A percentile compares a stretch with the other conserved stretches of the same genome.
phyloP scores from a whole-genome alignment of 64 coral and sea anemone species.

The Montipora sp. region DNA sequence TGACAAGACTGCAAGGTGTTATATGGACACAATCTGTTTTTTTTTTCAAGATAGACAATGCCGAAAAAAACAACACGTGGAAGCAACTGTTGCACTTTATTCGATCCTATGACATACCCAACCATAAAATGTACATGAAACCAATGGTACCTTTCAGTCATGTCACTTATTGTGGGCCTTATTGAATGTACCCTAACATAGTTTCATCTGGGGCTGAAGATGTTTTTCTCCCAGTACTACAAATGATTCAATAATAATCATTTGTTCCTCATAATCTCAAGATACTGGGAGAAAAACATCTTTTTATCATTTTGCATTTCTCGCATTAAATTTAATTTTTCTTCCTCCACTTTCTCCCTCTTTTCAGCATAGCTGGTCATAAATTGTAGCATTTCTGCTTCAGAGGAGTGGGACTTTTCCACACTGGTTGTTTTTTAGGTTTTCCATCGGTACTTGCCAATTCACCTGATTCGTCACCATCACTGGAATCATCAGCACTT shows the following conservation, averaged over 20 bases:
- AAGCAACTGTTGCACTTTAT: constrained; percentile 1
- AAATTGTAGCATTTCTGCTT: constrained; percentile 11
- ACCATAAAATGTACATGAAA: not conserved
- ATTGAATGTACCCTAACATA: not conserved
- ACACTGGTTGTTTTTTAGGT: not conserved
- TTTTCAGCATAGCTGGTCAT: not conserved
- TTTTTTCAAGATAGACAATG: not conserved
- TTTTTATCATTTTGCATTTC: constrained; percentile 21
- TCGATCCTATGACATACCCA: not conserved
- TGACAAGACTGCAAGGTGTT: not conserved
- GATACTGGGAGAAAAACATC: not conserved
- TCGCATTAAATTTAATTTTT: constrained; percentile 1
- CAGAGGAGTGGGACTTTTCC: constrained; percentile 36
- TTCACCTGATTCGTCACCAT: constrained; percentile 22
- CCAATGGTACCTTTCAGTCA: not conserved
- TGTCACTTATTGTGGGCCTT: constrained; percentile 1
- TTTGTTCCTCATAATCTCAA: constrained; percentile 19
- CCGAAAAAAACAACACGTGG: not conserved
- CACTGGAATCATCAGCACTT: not conserved
- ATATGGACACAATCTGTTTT: not conserved
- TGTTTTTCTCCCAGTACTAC: not conserved
- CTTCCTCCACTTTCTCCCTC: constrained; percentile 15
- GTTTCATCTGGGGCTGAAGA: not conserved
- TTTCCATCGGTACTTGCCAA: constrained; percentile 25
- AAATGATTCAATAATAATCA: not conserved